phyloP scores from a whole-genome alignment of 2,113 vertebrate genomes.

The Melospiza georgiana region DNA sequence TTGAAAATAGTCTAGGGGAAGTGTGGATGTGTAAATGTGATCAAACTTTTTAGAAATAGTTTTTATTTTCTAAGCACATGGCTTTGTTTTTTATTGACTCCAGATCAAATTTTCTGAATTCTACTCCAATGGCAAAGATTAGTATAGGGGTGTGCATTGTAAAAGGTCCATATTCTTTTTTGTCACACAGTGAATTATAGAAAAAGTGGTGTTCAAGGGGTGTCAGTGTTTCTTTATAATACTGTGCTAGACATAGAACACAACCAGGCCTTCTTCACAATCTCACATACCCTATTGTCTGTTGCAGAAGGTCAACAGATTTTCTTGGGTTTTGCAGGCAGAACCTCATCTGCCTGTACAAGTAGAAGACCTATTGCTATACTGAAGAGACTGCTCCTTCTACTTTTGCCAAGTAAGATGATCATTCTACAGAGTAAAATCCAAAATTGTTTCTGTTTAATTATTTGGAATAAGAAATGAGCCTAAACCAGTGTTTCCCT shows the following conservation, averaged over 20 bases:
- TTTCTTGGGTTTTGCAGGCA: background rate
- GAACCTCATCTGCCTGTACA: background rate
- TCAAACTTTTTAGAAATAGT: background rate
- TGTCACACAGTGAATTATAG: background rate
- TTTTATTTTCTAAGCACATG: constrained; percentile 48
- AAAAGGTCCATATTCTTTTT: background rate
- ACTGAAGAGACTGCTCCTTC: background rate
- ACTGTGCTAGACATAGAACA: background rate
- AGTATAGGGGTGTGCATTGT: background rate
- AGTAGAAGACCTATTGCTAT: background rate
- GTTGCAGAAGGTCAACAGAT: background rate
- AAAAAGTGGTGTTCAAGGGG: background rate
- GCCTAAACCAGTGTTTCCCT: background rate
- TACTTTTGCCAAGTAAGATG: background rate
- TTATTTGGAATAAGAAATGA: background rate
- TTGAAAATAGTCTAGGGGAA: constrained; percentile 42
- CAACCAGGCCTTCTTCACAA: background rate
- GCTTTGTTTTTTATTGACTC: constrained; percentile 57
- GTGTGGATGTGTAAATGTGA: constrained; percentile 22
- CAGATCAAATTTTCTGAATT: constrained; percentile 33
- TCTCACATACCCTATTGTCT: background rate
- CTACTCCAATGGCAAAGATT: background rate
- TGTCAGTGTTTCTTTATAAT: background rate
- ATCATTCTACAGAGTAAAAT: background rate
- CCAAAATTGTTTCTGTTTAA: background rate